Base-by-base conservation (phyloP, 2,888 invertebrate genomes). In the Nomada hirtipes region DNA sequence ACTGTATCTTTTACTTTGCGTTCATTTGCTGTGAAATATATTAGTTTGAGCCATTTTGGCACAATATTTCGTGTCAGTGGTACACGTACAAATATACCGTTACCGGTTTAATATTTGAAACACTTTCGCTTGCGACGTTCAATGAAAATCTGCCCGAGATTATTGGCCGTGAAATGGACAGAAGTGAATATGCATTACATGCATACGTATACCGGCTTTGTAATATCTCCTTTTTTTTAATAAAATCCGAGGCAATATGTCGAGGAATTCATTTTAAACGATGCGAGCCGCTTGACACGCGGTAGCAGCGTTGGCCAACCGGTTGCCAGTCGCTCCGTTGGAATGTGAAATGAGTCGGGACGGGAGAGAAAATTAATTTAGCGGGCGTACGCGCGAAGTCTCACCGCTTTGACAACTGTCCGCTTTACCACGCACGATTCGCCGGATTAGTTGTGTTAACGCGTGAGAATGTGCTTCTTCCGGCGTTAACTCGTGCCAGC, bases 301-400 rank as follows among this genome's bases (percentile, higher is more conserved):
- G 79, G 70, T 55, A 65, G 63, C 76, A 65, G 67, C 70, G 74
- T 69, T 53, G 61, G 53, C 64, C 65, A 64, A 81, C 52, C 52
- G 20, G 47, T 36, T 18, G 83, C 15, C 74, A 79, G 78, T 78
- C 73, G 69, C 71, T 68, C 80, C 76, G 80, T 73, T 82, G 87
- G 87, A 89, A 91, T 91, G 91, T 86, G 84, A 88, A 90, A 90
- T 90, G 89, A 88, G 83, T 72, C 83, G 76, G 73, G 73, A 60
- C 79, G 74, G 52, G 75, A 73, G 82, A 73, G 88, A 82, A 86
- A 91, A 91, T 91, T 91, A 91, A 91, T 91, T 91, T 88, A 83
- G 83, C 84, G 65, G 69, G 82, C 77, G 85, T 82, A 79, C 83
- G 83, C 80, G 79, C 61, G 67, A 79, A 78, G 71, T 60, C 69